Conservation (phyloP, 2,113 vertebrate species). For the Phalacrocorax carbo region DNA sequence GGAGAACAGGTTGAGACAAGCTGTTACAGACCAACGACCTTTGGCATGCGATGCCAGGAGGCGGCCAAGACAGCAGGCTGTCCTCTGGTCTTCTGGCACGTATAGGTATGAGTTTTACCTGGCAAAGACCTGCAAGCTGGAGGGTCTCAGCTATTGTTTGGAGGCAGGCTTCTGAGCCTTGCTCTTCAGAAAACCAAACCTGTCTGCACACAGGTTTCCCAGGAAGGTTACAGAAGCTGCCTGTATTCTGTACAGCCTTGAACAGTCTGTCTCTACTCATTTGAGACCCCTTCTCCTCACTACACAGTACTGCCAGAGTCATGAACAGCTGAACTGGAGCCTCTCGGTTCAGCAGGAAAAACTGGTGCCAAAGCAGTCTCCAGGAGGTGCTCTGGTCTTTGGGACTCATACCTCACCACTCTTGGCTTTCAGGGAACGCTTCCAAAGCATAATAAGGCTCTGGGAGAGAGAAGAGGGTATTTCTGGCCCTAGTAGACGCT, state of each 20-base stretch:
- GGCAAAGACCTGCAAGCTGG: not conserved
- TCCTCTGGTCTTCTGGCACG: not conserved
- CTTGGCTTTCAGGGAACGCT: not conserved
- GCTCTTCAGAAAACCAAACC: not conserved
- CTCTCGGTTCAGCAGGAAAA: not conserved
- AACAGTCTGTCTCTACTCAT: not conserved
- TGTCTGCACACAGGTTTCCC: not conserved
- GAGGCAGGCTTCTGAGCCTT: not conserved
- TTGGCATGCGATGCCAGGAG: not conserved
- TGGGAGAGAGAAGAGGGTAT: not conserved
- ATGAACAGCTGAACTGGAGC: not conserved
- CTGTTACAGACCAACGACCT: not conserved
- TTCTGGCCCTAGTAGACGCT: not conserved
- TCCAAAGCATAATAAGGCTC: not conserved
- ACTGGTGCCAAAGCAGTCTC: not conserved
- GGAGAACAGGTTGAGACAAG: not conserved
- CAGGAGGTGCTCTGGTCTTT: conserved; percentile 14
- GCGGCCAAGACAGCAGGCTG: not conserved
- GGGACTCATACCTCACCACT: not conserved
- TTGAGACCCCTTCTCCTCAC: not conserved
- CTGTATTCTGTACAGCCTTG: not conserved
- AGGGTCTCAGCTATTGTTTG: not conserved
- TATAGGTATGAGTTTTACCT: not conserved
- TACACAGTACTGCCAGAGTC: not conserved
- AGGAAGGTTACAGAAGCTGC: not conserved